Percentiles rank a stretch among this genome's conserved stretches.
phyloP scores from a whole-genome alignment of 92 coral and sea anemone species.

The Actinostola sp. region DNA sequence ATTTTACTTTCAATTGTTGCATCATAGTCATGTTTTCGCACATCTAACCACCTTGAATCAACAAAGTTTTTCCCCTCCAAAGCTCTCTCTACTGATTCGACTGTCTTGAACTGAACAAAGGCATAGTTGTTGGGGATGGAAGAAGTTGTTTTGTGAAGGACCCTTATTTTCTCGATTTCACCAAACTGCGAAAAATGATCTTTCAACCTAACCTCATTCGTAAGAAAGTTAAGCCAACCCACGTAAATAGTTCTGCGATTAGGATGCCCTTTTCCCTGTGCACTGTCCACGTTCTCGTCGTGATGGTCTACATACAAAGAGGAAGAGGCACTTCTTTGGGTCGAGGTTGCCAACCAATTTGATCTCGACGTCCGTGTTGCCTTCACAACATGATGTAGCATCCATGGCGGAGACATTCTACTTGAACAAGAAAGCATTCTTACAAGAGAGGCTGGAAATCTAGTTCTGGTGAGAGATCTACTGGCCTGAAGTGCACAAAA shows the following conservation, averaged over 20 bases:
- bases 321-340: slow-evolving; percentile 10
- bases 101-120: slow-evolving; percentile 51
- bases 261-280: slow-evolving; percentile 35
- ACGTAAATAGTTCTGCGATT: slow-evolving; percentile 49
- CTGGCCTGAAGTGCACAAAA: slow-evolving; percentile 17
- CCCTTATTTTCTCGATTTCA: slow-evolving; percentile 22
- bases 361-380: neutral
- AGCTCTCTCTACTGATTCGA: slow-evolving; percentile 36
- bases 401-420: neutral
- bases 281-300: neutral
- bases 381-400: neutral
- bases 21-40: slow-evolving; percentile 15
- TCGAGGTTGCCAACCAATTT: neutral
- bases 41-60: slow-evolving; percentile 46
- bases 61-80: slow-evolving; percentile 34
- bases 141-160: slow-evolving; percentile 19
- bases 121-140: slow-evolving; percentile 46
- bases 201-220: slow-evolving; percentile 31
- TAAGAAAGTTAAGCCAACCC: slow-evolving; percentile 32
- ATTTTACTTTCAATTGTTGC: slow-evolving; percentile 32
- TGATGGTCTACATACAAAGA: slow-evolving; percentile 4
- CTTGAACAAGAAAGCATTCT: neutral
- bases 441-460: neutral
- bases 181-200: slow-evolving; percentile 56
- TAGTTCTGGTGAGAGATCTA: slow-evolving; percentile 5